A percentile compares a stretch with the other conserved stretches of the same genome.
Conservation (phyloP, 2,113 vertebrate species). For the Pelodiscus sinensis region DNA sequence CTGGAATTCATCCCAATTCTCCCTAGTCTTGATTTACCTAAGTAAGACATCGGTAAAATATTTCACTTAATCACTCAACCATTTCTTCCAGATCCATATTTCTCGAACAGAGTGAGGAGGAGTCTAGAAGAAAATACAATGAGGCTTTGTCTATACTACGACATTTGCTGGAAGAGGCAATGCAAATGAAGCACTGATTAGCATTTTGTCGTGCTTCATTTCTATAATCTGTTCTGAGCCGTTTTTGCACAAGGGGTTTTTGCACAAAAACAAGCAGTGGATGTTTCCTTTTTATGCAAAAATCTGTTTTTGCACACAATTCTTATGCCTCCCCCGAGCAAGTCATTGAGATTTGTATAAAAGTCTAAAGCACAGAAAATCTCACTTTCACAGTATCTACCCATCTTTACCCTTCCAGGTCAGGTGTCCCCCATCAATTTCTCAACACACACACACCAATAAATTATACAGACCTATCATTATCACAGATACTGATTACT, state of each 20-base stretch:
- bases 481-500: background rate
- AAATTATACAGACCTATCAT: background rate
- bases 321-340: background rate
- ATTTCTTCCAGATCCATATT: background rate
- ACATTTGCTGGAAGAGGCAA: too few relatives aligned
- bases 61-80: accelerated
- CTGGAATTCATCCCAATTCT: background rate
- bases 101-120: background rate
- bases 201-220: too few relatives aligned
- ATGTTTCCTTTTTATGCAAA: too few relatives aligned
- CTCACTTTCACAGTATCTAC: slow-evolving; percentile 37
- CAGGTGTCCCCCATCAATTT: slow-evolving; percentile 2
- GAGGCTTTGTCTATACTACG: too few relatives aligned
- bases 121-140: background rate
- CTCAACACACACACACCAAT: accelerated
- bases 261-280: too few relatives aligned
- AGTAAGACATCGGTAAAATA: accelerated
- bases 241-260: too few relatives aligned
- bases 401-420: background rate
- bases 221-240: too few relatives aligned
- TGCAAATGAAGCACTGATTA: too few relatives aligned
- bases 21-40: accelerated
- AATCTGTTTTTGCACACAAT: too few relatives aligned
- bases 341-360: slow-evolving; percentile 41
- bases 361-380: slow-evolving; percentile 6